Evolutionary conservation across 2,113 vertebrate genomes (phyloP).

Genomic region (Rousettus leschenaultii): DNA sequence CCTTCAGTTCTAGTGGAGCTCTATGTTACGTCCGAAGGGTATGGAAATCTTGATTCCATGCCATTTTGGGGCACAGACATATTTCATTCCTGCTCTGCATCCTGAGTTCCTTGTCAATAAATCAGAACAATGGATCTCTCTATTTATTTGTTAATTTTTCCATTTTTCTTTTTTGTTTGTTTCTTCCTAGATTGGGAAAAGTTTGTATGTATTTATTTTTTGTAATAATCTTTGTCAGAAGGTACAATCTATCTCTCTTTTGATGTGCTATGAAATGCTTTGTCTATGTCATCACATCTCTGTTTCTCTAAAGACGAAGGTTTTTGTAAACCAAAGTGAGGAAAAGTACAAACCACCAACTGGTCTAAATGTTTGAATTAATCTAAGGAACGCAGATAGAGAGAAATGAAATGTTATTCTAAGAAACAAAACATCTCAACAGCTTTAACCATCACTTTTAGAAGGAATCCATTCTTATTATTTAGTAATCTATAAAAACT

Average conservation of each 20-base stretch:
- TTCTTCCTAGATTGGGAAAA: background rate
- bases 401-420: background rate
- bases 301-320: background rate
- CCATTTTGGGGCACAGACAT: background rate
- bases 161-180: background rate
- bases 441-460: background rate
- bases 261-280: background rate
- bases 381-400: background rate
- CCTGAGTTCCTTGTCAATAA: background rate
- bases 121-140: background rate
- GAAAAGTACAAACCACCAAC: background rate
- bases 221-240: background rate
- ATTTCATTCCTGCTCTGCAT: background rate
- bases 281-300: background rate
- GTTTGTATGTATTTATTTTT: background rate
- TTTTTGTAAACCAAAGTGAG: background rate
- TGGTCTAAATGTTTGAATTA: background rate
- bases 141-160: background rate
- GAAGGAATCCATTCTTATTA: background rate
- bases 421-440: background rate
- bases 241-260: background rate
- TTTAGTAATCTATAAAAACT: background rate
- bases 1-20: background rate
- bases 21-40: background rate
- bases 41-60: background rate